Conservation (phyloP, 2,888 invertebrate genomes). For the Chymomyza caudatula region DNA sequence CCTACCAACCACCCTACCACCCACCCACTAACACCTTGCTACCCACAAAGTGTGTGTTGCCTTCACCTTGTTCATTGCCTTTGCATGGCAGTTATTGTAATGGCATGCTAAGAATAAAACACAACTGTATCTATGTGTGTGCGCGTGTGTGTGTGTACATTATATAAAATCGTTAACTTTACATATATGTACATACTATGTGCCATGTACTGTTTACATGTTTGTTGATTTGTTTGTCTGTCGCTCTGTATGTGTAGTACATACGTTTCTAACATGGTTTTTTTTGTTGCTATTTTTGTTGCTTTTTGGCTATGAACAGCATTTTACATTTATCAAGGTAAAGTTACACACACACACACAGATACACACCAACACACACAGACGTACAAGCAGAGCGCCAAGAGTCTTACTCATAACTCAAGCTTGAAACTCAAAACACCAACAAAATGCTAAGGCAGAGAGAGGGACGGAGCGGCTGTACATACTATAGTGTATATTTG, state of each 20-base stretch:
- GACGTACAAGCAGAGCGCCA: neutral
- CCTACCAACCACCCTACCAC: neutral
- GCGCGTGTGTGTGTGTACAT: conserved; percentile 13
- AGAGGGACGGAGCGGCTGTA: neutral
- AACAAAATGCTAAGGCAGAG: neutral
- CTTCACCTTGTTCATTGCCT: conserved; percentile 1
- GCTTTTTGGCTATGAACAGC: conserved; percentile 35
- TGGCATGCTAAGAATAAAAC: conserved; percentile 49
- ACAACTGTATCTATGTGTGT: conserved; percentile 4
- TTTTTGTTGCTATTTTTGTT: conserved; percentile 28
- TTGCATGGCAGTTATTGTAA: conserved; percentile 35
- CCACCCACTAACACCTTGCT: neutral
- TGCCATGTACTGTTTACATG: conserved; percentile 9
- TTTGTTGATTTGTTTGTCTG: conserved; percentile 18
- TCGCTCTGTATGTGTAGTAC: conserved; percentile 15
- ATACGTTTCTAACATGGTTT: conserved; percentile 37
- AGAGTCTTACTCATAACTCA: neutral
- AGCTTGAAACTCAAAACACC: neutral
- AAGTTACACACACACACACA: conserved; percentile 26
- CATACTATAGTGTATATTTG: neutral
- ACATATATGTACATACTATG: conserved; percentile 23
- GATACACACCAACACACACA: no score
- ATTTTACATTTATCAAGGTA: conserved; percentile 59
- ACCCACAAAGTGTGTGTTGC: neutral
- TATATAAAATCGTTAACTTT: conserved; percentile 54